Evolutionary conservation across 2,888 invertebrate genomes (phyloP).

Genomic region (Malthinus seriepunctatus): DNA sequence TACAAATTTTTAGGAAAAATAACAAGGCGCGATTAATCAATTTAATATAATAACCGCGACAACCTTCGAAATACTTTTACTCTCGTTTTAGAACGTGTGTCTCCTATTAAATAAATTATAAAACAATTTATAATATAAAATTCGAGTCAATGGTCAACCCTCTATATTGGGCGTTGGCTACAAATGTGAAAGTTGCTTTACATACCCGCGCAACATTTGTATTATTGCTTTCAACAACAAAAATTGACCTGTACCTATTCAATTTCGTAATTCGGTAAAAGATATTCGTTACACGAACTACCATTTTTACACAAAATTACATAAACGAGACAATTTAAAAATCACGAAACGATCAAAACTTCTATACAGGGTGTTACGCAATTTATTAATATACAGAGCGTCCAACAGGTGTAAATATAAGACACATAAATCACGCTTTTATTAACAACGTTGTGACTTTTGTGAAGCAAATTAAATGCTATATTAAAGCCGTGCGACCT

Average conservation of each 20-base stretch:
- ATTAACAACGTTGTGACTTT: background rate
- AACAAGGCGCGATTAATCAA: conserved; percentile 4
- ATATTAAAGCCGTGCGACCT: conserved; percentile 23
- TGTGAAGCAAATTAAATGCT: conserved; percentile 3
- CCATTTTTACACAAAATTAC: background rate
- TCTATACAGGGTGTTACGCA: no score
- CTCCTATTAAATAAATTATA: conserved; percentile 3
- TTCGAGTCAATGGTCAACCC: conserved; percentile 15
- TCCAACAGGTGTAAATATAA: background rate
- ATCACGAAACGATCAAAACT: no score
- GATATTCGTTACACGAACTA: background rate
- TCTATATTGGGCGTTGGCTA: conserved; percentile 19
- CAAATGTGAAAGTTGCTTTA: conserved; percentile 17
- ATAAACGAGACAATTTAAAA: background rate
- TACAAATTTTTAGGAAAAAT: background rate
- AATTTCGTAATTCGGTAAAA: conserved; percentile 11
- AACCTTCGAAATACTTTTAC: conserved; percentile 6
- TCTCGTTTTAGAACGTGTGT: conserved; percentile 5
- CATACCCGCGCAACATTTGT: conserved; percentile 4
- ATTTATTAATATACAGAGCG: no score
- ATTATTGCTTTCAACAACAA: conserved; percentile 13
- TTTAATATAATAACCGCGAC: background rate
- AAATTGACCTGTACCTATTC: conserved; percentile 4
- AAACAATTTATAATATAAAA: background rate
- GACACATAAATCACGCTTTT: background rate